Evolutionary conservation across 2,888 invertebrate species (phyloP), one percentile per base, ranked within the genome.

Genomic region (Ormyrus rosae): DNA sequence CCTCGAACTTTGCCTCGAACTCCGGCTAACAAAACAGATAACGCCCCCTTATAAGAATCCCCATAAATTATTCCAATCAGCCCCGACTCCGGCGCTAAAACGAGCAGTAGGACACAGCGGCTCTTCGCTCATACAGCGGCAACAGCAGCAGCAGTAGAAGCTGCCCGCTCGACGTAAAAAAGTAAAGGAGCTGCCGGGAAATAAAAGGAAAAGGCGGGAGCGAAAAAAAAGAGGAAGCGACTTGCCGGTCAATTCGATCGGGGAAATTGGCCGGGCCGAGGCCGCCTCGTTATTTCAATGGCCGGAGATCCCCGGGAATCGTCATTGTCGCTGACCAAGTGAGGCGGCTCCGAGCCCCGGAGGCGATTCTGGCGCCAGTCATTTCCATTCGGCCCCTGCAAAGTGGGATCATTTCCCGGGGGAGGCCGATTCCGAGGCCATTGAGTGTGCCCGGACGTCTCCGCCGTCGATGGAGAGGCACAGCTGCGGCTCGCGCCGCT

Each of bases 401-500:
- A 89, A 90, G 89, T 88, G 88, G 87, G 85, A 87, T 90, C 90
- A 90, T 90, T 90, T 90, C 90, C 90, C 90, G 81, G 74, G 89
- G 85, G 90, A 86, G 51, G 60, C 46, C 50, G 11, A 51, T 9
- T 58, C 46, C 46, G 13, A 13, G 34, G 9, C 11, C 5, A 11
- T 8, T 51, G 19, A 19, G 10, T 7, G 34, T 13, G 45, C 46
- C 34, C 19, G 48, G 34, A 11, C 56, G 53, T 53, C 53, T 53
- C 53, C 53, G 34, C 34, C 34, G 34, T 4, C 34, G 34, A 34
- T 34, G 34, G 34, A 55, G 55, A 58, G 34, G 53, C 73, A 72
- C 70, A 72, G 61, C 67, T 72, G 78, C 58, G 46, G 64, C 11
- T 50, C 56, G 58, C 50, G 10, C 48, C 56, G 8, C 34, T 19